Percentiles rank a stretch among this genome's conserved stretches.
These are phyloP conservation scores for Hexactinellida sp. DNA, from an alignment of 37 sponge, comb jelly and placozoan genomes.

Conservation along the genomic window DNA sequence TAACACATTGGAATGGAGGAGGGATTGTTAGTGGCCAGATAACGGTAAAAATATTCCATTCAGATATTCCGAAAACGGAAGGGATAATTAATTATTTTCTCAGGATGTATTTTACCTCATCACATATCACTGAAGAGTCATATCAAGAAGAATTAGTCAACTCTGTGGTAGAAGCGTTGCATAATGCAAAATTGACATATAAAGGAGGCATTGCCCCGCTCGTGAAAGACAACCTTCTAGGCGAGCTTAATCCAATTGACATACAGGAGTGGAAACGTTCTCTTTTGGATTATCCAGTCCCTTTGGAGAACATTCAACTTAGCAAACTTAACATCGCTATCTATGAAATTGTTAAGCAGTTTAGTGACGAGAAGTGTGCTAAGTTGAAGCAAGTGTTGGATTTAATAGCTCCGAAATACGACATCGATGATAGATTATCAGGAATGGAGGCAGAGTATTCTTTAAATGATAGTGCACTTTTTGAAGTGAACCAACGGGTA, in stretches of 20 bases:
- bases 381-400: not conserved
- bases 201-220: not conserved
- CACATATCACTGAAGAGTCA: not conserved
- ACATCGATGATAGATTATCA: not conserved
- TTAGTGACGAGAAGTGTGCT: too few species aligned
- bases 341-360: not conserved
- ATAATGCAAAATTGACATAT: not conserved
- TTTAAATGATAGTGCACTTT: not conserved
- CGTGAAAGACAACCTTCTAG: not conserved
- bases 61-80: not conserved
- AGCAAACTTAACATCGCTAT: not conserved
- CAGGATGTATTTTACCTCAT: not conserved
- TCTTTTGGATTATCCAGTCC: not conserved
- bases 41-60: not conserved
- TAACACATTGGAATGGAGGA: not conserved
- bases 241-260: not conserved
- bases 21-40: not conserved
- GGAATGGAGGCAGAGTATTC: not conserved
- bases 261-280: slow-evolving; percentile 16
- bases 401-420: not conserved
- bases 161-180: not conserved
- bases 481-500: too few species aligned
- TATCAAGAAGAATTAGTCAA: not conserved
- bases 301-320: not conserved
- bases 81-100: not conserved